Percentiles rank a stretch among this genome's conserved stretches.
phyloP scores from a whole-genome alignment of 23 tunicate genomes.

The Diplosoma virens region DNA sequence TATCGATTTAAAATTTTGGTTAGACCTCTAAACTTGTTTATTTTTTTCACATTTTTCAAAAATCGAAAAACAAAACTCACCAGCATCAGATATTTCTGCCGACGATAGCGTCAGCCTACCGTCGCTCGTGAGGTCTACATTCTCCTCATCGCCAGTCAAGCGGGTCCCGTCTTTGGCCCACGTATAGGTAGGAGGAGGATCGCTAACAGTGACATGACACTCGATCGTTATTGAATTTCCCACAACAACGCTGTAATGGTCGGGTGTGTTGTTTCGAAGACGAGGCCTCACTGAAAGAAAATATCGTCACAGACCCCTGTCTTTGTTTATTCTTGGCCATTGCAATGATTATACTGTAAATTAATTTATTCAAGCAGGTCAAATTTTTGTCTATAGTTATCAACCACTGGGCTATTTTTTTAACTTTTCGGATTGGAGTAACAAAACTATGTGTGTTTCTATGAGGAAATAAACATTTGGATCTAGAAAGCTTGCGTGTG shows the following conservation, averaged over 20 bases:
- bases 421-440: too few species aligned
- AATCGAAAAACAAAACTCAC: conserved; percentile 41
- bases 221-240: conserved; percentile 59
- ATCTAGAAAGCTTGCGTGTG: too few species aligned
- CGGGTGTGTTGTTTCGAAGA: conserved; percentile 14
- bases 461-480: too few species aligned
- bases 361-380: background rate
- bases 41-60: too few species aligned
- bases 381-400: background rate
- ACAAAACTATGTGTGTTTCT: too few species aligned
- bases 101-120: conserved; percentile 50
- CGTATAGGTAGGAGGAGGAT: conserved; percentile 78
- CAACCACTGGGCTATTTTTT: background rate
- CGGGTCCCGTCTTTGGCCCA: conserved; percentile 54
- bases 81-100: conserved; percentile 54
- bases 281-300: conserved; percentile 59
- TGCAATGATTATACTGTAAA: background rate
- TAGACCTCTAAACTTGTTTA: too few species aligned
- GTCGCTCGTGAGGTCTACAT: conserved; percentile 39
- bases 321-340: too few species aligned
- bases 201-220: conserved; percentile 63
- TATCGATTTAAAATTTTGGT: too few species aligned
- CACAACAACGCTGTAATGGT: conserved; percentile 49
- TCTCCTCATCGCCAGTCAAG: conserved; percentile 45
- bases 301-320: too few species aligned